A percentile compares a stretch with the other conserved stretches of the same genome.
Evolutionary conservation across 2,113 vertebrate genomes (phyloP).

Genomic region (Xenus cinereus): DNA sequence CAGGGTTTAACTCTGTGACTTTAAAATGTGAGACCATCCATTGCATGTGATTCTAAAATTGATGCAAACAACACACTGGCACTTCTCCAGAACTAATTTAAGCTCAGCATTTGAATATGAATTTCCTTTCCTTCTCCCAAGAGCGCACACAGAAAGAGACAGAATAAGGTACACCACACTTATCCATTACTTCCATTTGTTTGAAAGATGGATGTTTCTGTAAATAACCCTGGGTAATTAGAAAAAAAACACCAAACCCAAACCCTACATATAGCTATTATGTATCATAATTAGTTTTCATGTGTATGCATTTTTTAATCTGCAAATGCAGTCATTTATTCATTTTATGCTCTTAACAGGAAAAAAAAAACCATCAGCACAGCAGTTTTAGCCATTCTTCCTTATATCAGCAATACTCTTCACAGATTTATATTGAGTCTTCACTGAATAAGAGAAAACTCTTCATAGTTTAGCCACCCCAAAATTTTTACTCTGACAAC

Average conservation of each 20-base stretch:
- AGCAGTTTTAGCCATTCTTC: neutral
- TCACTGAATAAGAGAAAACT: neutral
- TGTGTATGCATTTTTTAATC: neutral
- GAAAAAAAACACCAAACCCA: neutral
- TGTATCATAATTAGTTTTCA: neutral
- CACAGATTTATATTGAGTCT: neutral
- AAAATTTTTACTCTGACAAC: neutral
- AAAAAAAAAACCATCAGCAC: neutral
- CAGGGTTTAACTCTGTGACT: conserved; percentile 25
- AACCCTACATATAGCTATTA: neutral
- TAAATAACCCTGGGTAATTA: conserved; percentile 17
- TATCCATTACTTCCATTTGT: neutral
- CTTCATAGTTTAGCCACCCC: neutral
- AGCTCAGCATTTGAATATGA: conserved; percentile 55
- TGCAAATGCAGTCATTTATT: neutral
- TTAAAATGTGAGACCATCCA: conserved; percentile 53
- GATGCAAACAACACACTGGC: conserved; percentile 36
- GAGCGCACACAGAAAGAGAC: neutral
- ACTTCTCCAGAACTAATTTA: conserved; percentile 61
- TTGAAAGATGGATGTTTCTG: neutral
- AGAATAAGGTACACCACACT: conserved; percentile 32
- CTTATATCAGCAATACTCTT: neutral
- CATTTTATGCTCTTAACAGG: neutral
- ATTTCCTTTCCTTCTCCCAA: conserved; percentile 50
- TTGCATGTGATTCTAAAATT: conserved; percentile 45